A percentile compares a stretch with the other conserved stretches of the same genome.
Conservation (phyloP, 2,113 vertebrate species). For the Redunca redunca region DNA sequence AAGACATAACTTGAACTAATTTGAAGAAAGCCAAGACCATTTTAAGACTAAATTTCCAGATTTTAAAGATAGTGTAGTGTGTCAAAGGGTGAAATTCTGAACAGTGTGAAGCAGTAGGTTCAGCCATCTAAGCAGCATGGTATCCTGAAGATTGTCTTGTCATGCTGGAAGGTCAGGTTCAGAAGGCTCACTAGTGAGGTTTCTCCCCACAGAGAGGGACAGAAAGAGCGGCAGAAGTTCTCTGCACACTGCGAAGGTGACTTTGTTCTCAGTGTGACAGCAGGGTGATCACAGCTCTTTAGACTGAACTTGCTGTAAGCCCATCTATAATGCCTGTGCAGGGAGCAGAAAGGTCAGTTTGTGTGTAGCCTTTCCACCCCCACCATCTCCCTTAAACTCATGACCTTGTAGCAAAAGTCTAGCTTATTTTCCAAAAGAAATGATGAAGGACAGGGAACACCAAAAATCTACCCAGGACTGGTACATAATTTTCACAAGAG, state of each 20-base stretch:
- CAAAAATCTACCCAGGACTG: neutral
- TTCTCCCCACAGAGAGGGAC: constrained; percentile 50
- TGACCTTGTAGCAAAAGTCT: neutral
- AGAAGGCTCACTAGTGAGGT: constrained; percentile 7
- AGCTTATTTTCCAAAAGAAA: neutral
- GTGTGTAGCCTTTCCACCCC: neutral
- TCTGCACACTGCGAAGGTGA: constrained; percentile 39
- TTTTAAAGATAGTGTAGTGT: constrained; percentile 1
- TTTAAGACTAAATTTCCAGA: neutral
- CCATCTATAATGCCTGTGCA: constrained; percentile 17
- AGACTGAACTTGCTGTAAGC: constrained; percentile 50
- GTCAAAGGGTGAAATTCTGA: constrained; percentile 23
- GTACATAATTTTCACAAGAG: neutral
- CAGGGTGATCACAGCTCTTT: neutral
- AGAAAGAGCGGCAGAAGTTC: constrained; percentile 45
- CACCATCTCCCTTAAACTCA: neutral
- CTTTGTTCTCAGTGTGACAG: constrained; percentile 64
- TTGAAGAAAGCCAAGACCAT: neutral
- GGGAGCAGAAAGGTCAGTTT: constrained; percentile 8
- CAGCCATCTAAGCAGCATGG: neutral
- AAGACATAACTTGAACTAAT: neutral
- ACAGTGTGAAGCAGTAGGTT: constrained; percentile 16
- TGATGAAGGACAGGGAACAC: neutral
- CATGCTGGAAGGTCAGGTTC: constrained; percentile 58
- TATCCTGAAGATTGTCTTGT: neutral